A percentile compares a stretch with the other conserved stretches of the same genome.
phyloP scores from a whole-genome alignment of 2,797 vertebrate genomes.

The Mormyrops boulengeri region DNA sequence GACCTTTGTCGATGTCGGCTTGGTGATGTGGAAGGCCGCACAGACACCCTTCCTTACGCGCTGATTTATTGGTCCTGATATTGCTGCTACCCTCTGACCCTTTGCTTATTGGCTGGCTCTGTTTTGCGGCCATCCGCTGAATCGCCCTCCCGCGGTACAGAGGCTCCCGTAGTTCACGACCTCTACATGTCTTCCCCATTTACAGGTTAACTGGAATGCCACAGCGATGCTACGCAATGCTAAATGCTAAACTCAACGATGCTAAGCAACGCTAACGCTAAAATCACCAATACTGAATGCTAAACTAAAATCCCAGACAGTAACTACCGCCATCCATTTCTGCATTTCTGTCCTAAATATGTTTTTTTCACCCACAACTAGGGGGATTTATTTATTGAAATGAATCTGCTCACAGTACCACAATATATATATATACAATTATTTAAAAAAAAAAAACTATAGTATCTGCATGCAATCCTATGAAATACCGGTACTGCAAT shows the following conservation, averaged over 20 bases:
- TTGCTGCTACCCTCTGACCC: neutral
- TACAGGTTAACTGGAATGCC: neutral
- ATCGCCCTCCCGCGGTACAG: neutral
- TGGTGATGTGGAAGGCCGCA: slow-evolving; percentile 32
- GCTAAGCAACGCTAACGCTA: neutral
- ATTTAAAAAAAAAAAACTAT: neutral
- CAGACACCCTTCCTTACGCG: slow-evolving; percentile 13
- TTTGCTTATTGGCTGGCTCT: neutral
- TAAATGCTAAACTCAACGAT: neutral
- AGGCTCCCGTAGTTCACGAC: neutral
- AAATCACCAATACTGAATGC: neutral
- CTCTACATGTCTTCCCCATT: neutral
- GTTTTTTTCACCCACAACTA: neutral
- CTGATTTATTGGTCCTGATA: slow-evolving; percentile 2
- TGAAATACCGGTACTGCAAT: neutral
- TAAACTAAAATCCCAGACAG: neutral
- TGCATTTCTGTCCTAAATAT: neutral
- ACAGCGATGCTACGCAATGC: neutral
- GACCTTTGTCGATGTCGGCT: slow-evolving; percentile 39
- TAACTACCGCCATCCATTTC: neutral
- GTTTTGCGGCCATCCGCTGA: neutral
- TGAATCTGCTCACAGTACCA: neutral
- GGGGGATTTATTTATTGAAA: neutral
- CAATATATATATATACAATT: no score
- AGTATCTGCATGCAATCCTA: neutral